These are phyloP conservation scores for Dinocampus coccinellae DNA, from an alignment of 2,888 invertebrate genomes.

Conservation along the genomic window DNA sequence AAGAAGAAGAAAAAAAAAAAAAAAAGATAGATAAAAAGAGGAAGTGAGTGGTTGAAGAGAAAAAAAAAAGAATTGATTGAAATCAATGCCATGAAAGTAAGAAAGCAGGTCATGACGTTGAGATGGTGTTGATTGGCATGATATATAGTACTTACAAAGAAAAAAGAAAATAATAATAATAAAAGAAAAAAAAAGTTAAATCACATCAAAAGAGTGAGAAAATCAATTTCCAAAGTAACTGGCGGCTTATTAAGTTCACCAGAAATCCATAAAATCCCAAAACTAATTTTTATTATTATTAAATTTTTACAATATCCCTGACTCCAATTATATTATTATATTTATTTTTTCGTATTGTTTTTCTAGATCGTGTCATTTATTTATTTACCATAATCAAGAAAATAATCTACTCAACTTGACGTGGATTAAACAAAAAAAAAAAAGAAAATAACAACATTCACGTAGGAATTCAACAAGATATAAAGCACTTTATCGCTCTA, in stretches of 20 bases:
- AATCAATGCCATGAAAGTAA: slow-evolving; percentile 52
- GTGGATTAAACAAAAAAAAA: too few relatives aligned
- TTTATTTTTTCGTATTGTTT: too few relatives aligned
- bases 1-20: background rate
- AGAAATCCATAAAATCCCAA: slow-evolving; percentile 11
- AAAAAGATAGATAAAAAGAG: background rate
- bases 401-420: too few relatives aligned
- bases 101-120: slow-evolving; percentile 24
- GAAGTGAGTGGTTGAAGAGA: slow-evolving; percentile 19
- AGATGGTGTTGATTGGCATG: slow-evolving; percentile 44
- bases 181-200: slow-evolving; percentile 17
- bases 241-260: slow-evolving; percentile 29
- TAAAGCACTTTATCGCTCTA: background rate
- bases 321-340: background rate
- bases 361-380: too few relatives aligned
- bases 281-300: background rate
- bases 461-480: slow-evolving; percentile 18
- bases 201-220: slow-evolving; percentile 12
- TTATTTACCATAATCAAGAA: too few relatives aligned
- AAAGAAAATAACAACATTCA: too few relatives aligned
- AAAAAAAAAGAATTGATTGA: slow-evolving; percentile 56
- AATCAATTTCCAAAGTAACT: slow-evolving; percentile 22
- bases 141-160: slow-evolving; percentile 27
- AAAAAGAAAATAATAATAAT: slow-evolving; percentile 36
- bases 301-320: background rate